These are phyloP conservation scores for Procambarus virginalis DNA, from an alignment of 1,140 invertebrate species.

Conservation along the genomic window DNA sequence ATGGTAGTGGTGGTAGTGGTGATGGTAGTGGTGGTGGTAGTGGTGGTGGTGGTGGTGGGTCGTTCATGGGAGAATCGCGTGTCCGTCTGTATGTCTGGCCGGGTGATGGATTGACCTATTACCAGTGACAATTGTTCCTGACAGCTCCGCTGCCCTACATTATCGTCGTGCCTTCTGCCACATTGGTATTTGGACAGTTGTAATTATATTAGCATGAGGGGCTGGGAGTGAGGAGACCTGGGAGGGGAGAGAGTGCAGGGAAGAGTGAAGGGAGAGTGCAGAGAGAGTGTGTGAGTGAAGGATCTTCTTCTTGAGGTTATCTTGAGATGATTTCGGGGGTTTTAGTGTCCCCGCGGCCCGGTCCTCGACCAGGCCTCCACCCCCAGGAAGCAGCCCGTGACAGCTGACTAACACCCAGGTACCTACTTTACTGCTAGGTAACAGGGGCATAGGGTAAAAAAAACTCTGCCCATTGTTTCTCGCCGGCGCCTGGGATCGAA, in stretches of 20 bases:
- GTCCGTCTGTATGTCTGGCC: not conserved
- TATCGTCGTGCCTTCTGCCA: slow-evolving; percentile 17
- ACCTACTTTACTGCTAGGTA: too few species aligned
- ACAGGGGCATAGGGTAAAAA: too few species aligned
- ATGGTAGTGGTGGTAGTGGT: too few species aligned
- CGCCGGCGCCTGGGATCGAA: too few species aligned
- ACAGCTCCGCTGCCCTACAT: not conserved
- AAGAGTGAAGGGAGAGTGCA: not conserved
- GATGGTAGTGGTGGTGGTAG: too few species aligned
- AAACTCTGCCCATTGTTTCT: too few species aligned
- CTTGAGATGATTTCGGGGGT: too few species aligned
- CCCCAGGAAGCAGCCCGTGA: too few species aligned
- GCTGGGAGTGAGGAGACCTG: not conserved
- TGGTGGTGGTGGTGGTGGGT: not conserved
- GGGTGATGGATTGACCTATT: slow-evolving; percentile 39
- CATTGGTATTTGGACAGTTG: slow-evolving; percentile 24
- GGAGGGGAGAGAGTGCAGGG: not conserved
- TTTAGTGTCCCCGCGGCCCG: too few species aligned
- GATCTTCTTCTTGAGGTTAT: too few species aligned
- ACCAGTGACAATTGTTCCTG: slow-evolving; percentile 42
- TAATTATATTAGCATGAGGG: slow-evolving; percentile 34
- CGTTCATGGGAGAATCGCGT: slow-evolving; percentile 7
- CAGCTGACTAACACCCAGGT: too few species aligned
- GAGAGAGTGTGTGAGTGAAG: not conserved
- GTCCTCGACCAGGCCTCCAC: too few species aligned